A percentile compares a stretch with the other conserved stretches of the same genome.
Evolutionary conservation across 1,140 invertebrate genomes (phyloP).

Genomic region (Ladona fulva): DNA sequence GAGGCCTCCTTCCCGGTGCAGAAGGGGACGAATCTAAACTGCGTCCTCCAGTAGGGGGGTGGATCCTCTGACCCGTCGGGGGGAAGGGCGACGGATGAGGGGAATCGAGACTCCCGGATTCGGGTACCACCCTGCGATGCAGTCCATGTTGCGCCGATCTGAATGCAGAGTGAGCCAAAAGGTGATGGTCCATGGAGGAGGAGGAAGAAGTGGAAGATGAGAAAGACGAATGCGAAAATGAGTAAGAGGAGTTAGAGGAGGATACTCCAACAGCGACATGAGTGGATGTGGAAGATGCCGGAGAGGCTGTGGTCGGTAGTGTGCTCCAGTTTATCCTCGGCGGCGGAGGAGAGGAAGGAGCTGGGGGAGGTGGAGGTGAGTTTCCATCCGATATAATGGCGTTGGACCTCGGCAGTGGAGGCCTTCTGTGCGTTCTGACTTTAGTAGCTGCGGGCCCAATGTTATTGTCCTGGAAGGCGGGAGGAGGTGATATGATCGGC

Average conservation of each 20-base stretch:
- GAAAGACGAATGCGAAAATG: conserved; percentile 36
- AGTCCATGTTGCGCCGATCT: conserved; percentile 25
- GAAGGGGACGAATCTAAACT: background rate
- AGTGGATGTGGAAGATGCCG: conserved; percentile 10
- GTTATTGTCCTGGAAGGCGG: conserved; percentile 46
- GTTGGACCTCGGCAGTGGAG: conserved; percentile 45
- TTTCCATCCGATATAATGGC: conserved; percentile 41
- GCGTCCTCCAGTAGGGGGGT: background rate
- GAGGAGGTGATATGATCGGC: conserved; percentile 51
- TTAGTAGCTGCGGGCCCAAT: conserved; percentile 25
- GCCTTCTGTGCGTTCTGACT: conserved; percentile 35
- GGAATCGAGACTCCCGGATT: background rate
- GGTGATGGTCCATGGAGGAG: conserved; percentile 31
- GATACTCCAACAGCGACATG: conserved; percentile 23
- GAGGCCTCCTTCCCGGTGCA: background rate
- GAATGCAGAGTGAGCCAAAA: conserved; percentile 34
- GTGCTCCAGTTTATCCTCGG: conserved; percentile 35
- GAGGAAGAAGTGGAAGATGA: conserved; percentile 36
- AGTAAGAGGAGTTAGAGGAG: conserved; percentile 24
- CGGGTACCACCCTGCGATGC: background rate
- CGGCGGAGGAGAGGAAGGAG: conserved; percentile 12
- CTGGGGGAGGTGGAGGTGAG: conserved; percentile 16
- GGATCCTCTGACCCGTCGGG: background rate
- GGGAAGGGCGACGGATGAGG: background rate
- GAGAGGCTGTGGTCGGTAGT: conserved; percentile 31